Percentiles rank a stretch among this genome's conserved stretches.
Evolutionary conservation across 2,888 invertebrate species (phyloP).

Genomic region (Drosophila maculinotata): DNA sequence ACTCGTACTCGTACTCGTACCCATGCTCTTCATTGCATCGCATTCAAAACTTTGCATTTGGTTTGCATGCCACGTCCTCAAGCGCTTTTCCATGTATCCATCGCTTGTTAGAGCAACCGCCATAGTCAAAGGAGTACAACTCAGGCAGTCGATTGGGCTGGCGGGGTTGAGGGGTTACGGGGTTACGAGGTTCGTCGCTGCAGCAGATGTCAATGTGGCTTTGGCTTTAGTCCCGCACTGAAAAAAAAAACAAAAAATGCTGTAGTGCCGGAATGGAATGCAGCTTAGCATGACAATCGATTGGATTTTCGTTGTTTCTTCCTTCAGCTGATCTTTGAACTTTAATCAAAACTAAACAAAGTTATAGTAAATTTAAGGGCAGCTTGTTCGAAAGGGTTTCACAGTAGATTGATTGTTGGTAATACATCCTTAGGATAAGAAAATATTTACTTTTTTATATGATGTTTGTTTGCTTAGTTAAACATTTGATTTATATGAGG

Average conservation of each 20-base stretch:
- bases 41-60: conserved; percentile 70
- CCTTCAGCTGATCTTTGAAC: conserved; percentile 24
- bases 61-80: conserved; percentile 78
- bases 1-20: not conserved
- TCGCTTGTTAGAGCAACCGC: conserved; percentile 74
- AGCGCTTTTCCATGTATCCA: conserved; percentile 74
- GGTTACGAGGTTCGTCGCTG: conserved; percentile 11
- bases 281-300: conserved; percentile 67
- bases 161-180: not conserved
- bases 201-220: conserved; percentile 60
- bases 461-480: no score
- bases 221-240: conserved; percentile 1
- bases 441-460: no score
- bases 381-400: not conserved
- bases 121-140: conserved; percentile 47
- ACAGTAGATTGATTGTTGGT: not conserved
- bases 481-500: no score
- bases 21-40: conserved; percentile 28
- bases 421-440: no score
- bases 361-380: conserved; percentile 20
- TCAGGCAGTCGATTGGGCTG: not conserved
- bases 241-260: conserved; percentile 12
- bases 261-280: conserved; percentile 38
- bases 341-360: conserved; percentile 41
- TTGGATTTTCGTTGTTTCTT: conserved; percentile 40